Percentiles rank a stretch among this genome's conserved stretches.
phyloP scores from a whole-genome alignment of 2,888 invertebrate genomes.

The Phymatocera aterrima region DNA sequence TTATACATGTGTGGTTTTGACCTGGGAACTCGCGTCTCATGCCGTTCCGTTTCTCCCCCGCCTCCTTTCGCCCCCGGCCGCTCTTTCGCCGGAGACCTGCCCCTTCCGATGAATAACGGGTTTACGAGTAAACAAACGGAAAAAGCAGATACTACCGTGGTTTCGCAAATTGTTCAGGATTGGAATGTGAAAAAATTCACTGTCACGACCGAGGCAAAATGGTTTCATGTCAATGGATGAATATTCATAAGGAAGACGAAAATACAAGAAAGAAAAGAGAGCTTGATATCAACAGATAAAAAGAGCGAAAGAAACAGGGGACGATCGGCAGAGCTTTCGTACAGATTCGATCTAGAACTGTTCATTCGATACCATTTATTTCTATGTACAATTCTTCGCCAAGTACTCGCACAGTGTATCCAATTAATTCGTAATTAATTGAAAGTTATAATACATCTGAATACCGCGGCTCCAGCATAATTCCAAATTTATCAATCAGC shows the following conservation, averaged over 20 bases:
- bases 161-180: slow-evolving; percentile 33
- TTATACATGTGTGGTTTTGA: slow-evolving; percentile 14
- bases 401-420: too few relatives aligned
- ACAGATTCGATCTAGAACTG: too few relatives aligned
- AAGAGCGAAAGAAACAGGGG: too few relatives aligned
- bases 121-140: slow-evolving; percentile 15
- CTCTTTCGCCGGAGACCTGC: background rate
- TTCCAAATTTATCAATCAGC: too few relatives aligned
- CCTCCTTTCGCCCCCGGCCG: background rate
- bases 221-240: background rate
- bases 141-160: background rate
- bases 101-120: slow-evolving; percentile 12
- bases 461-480: too few relatives aligned
- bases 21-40: background rate
- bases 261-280: slow-evolving; percentile 8
- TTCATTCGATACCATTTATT: too few relatives aligned
- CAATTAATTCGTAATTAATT: too few relatives aligned
- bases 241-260: slow-evolving; percentile 37
- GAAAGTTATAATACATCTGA: too few relatives aligned
- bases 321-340: too few relatives aligned
- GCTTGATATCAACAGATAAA: too few relatives aligned
- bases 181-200: slow-evolving; percentile 23
- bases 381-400: too few relatives aligned
- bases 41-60: background rate
- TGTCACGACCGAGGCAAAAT: slow-evolving; percentile 18